phyloP scores from a whole-genome alignment of 2,113 vertebrate genomes.

The Naja naja region DNA sequence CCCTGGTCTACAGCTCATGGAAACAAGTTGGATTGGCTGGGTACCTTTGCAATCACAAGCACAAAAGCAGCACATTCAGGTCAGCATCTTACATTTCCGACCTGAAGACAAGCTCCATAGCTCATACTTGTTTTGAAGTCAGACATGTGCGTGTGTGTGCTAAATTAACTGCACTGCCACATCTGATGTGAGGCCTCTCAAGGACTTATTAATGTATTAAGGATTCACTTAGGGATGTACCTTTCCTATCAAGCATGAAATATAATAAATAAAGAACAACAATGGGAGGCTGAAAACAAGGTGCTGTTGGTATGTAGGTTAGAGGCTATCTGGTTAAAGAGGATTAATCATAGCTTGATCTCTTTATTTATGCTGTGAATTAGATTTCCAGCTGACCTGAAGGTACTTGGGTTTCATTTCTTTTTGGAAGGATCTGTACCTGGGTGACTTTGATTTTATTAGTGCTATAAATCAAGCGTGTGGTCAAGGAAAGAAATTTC shows the following conservation, averaged over 20 bases:
- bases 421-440: conserved; percentile 10
- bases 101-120: not conserved
- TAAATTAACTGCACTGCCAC: not conserved
- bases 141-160: not conserved
- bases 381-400: conserved; percentile 20
- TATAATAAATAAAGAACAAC: not conserved
- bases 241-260: not conserved
- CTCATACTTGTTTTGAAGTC: not conserved
- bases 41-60: not conserved
- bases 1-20: not conserved
- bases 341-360: conserved; percentile 26
- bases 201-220: not conserved
- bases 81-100: not conserved
- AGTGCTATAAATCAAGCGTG: conserved; percentile 26
- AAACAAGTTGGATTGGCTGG: not conserved
- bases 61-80: not conserved
- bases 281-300: not conserved
- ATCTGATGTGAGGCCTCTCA: not conserved
- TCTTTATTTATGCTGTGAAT: conserved; percentile 15
- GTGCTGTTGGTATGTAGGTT: not conserved
- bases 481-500: conserved; percentile 26
- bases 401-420: conserved; percentile 15
- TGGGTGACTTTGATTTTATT: conserved; percentile 27
- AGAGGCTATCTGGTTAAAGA: conserved; percentile 1
- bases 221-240: not conserved